Conservation (phyloP, 2,113 vertebrate species). For the Brachionichthys hirsutus region DNA sequence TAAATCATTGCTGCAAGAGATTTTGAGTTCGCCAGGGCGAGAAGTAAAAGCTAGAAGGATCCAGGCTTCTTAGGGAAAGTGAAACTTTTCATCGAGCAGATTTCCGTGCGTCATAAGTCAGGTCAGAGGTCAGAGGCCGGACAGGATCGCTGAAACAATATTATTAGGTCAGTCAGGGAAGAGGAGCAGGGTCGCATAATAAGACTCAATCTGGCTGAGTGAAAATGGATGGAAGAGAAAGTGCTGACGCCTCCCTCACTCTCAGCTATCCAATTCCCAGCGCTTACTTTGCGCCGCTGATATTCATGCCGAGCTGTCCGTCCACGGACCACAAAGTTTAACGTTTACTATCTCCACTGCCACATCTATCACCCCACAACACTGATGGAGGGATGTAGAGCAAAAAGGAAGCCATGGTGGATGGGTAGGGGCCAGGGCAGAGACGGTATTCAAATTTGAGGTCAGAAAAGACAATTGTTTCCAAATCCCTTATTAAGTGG, state of each 20-base stretch:
- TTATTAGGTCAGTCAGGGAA: slow-evolving; percentile 72
- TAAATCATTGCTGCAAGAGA: slow-evolving; percentile 15
- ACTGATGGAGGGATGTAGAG: slow-evolving; percentile 59
- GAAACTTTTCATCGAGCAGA: slow-evolving; percentile 49
- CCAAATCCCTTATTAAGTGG: slow-evolving; percentile 61
- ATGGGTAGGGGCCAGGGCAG: slow-evolving; percentile 6
- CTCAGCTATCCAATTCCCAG: slow-evolving; percentile 66
- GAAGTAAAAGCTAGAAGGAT: slow-evolving; percentile 21
- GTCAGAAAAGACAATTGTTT: slow-evolving; percentile 71
- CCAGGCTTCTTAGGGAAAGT: slow-evolving; percentile 26
- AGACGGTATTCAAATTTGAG: slow-evolving; percentile 68
- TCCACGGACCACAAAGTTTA: slow-evolving; percentile 80
- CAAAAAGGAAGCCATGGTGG: slow-evolving; percentile 14
- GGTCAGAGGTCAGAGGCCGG: slow-evolving; percentile 65
- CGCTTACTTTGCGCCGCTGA: slow-evolving; percentile 57
- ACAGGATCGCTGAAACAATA: slow-evolving; percentile 74
- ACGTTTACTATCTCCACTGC: slow-evolving; percentile 50
- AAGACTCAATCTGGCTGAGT: slow-evolving; percentile 72
- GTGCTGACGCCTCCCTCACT: slow-evolving; percentile 71
- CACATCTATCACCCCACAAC: slow-evolving; percentile 67
- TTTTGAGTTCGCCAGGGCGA: not conserved
- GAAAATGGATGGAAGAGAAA: slow-evolving; percentile 72
- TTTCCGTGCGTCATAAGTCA: slow-evolving; percentile 52
- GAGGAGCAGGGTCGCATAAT: slow-evolving; percentile 71
- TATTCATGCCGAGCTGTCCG: slow-evolving; percentile 73